Conservation (phyloP, 2,888 invertebrate genomes). For the Xylocampa areola region DNA sequence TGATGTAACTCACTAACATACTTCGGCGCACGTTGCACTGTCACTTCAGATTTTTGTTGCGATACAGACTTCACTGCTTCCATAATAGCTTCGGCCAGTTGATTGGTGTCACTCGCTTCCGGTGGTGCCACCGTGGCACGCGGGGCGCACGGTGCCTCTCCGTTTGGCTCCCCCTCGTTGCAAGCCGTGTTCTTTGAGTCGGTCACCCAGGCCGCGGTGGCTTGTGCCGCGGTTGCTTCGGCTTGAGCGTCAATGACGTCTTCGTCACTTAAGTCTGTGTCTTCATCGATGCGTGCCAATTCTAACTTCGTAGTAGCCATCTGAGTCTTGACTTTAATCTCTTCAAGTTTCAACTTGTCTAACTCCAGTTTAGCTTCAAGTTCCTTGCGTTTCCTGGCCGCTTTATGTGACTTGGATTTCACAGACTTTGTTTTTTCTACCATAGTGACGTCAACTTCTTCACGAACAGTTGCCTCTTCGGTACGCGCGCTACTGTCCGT, state of each 20-base stretch:
- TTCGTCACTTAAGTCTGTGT: neutral
- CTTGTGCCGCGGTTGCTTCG: neutral
- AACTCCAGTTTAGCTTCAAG: neutral
- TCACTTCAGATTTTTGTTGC: too few species aligned
- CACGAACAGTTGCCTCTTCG: neutral
- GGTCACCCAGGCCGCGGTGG: conserved; percentile 2
- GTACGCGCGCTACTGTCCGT: neutral
- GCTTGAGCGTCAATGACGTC: neutral
- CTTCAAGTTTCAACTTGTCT: neutral
- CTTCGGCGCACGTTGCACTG: neutral
- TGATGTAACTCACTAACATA: conserved; percentile 4
- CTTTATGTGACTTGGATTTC: neutral
- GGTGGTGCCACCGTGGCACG: neutral
- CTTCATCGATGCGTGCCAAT: neutral
- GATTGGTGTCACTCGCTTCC: neutral
- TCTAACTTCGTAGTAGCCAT: neutral
- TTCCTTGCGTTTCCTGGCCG: neutral
- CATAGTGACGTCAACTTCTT: neutral
- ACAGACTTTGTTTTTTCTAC: neutral
- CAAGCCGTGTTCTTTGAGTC: too few species aligned
- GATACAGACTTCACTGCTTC: too few species aligned
- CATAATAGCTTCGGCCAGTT: neutral
- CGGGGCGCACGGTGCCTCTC: too few species aligned
- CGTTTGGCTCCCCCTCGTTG: too few species aligned
- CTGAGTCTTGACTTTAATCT: neutral